Evolutionary conservation across 2,888 invertebrate species (phyloP), one percentile per base, ranked within the genome.

Genomic region (Sinopyrophorus schimmeli): DNA sequence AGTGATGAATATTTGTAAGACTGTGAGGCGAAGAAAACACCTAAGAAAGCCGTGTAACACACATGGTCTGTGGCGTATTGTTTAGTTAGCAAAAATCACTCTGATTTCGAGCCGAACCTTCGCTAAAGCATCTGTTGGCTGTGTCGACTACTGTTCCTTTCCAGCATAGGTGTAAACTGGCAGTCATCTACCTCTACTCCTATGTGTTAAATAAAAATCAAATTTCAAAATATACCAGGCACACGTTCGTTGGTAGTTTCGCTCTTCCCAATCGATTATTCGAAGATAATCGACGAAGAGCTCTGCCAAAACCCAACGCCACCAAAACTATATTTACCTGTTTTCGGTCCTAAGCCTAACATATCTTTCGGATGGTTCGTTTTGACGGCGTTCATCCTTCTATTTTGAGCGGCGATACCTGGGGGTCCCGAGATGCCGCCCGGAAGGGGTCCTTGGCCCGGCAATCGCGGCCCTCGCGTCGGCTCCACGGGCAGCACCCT

Each of bases 401-500:
- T 78, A 69, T 85, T 86, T 62, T 81, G 82, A 62, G 77, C 17
- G 6, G 78, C 77, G 23, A 63, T 70, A 5, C 63, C 69, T 31
- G 62, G 70, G 51, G 35, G 28, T 26, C 59, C 39, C 41, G 62
- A 57, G 47, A 58, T 59, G 32, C 57, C 53, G 20, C 73, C 71
- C 15, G 75, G 74, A 10, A 60, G 55, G 3, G 67, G 66, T 3
- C 65, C 62, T 51, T 69, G 69, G n/a, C 74, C 71, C 61, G 80
- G 78, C 59, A 79, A 68, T 57, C 79, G 75, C 3, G 86, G 84
- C 49, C 83, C 86, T 64, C 90, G 78, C 14, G 91, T 86, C 61
- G 92, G 93, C 73, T 98, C 98, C 53, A 97, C 95, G 48, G 96
- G 96, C 71, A 98, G 79, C 59, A 99, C 97, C 70, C 97, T 83